Evolutionary conservation across 2,797 vertebrate species (phyloP), one percentile per base, ranked within the genome.

Genomic region (Fundulus diaphanus): DNA sequence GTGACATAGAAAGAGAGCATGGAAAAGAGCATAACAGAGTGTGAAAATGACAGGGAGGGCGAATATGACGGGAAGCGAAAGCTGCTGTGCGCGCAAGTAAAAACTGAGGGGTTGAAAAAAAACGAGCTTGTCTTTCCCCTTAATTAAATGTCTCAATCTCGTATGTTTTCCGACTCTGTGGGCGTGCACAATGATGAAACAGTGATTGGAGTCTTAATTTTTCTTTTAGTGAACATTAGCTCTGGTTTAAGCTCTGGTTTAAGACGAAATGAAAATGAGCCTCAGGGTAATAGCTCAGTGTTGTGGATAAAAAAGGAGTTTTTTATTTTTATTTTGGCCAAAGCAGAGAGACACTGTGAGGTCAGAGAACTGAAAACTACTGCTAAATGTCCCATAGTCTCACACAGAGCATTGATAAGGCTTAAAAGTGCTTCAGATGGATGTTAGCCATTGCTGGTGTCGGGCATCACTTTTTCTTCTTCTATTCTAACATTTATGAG

Each of bases 11-110:
- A 73, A 77, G 84, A 83, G 82, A 88, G 88, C 87, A 85, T 83
- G 87, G 73, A 91, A 90, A 91, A 92, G 90, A 90, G 89, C 89
- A 91, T 78, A 86, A 87, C 79, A 46, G 83, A 89, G 90, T 88
- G 91, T 90, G 87, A 92, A 88, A 88, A 77, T n/a, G 86, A 88
- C 70, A n/a, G 78, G 80, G 74, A 73, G 81, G 80, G 74, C 24
- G 81, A 83, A 82, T 76, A 70, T 82, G 89, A 85, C 52, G 52
- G 42, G 68, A 79, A 79, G 72, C 33, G 75, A 71, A 78, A 71
- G 78, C 51, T 68, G 44, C 72, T 72, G 76, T 71, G 70, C 49
- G 63, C 52, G 71, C 7, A 73, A 78, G 59, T 71, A 29, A 68
- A 80, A 74, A 56, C 74, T 2, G 73, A 77, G 77, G 18, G 71